Percentiles rank a stretch among this genome's conserved stretches.
Evolutionary conservation across 2,113 vertebrate genomes (phyloP).

Genomic region (Sinocyclocheilus anophthalmus): DNA sequence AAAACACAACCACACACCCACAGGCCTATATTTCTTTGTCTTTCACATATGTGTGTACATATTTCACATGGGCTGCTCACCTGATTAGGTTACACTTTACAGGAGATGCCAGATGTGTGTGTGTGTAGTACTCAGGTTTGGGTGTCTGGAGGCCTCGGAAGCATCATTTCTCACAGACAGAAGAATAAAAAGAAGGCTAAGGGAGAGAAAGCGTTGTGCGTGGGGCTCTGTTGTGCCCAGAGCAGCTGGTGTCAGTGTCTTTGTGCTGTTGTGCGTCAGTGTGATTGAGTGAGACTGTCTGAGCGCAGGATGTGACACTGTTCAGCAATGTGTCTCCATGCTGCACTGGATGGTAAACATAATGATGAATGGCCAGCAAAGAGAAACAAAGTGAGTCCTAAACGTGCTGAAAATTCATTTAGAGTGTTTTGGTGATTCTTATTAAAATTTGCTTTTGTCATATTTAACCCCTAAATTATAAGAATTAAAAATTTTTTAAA

Average conservation of each 20-base stretch:
- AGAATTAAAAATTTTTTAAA: not conserved
- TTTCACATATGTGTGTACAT: not conserved
- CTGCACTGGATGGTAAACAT: slow-evolving; percentile 2
- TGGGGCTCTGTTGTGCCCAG: not conserved
- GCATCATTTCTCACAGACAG: slow-evolving; percentile 3
- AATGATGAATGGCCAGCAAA: slow-evolving; percentile 1
- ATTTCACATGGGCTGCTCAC: slow-evolving; percentile 26
- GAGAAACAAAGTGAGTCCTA: not conserved
- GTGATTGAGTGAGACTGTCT: slow-evolving; percentile 45
- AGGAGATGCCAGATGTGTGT: slow-evolving; percentile 32
- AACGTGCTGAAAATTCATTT: not conserved
- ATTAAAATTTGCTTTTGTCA: not conserved
- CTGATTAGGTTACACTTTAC: not conserved
- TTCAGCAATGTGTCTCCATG: not conserved
- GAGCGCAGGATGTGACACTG: slow-evolving; percentile 27
- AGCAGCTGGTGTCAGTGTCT: slow-evolving; percentile 44
- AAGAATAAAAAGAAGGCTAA: not conserved
- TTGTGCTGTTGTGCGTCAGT: slow-evolving; percentile 43
- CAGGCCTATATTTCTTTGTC: not conserved
- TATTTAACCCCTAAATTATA: not conserved
- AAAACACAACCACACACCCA: not conserved
- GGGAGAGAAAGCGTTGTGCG: too few relatives aligned
- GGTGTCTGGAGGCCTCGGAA: not conserved
- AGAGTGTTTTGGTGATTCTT: not conserved
- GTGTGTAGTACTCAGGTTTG: not conserved